Evolutionary conservation across 2,888 invertebrate genomes (phyloP), one percentile per base, ranked within the genome.

Genomic region (Minunthozetes semirufus): DNA sequence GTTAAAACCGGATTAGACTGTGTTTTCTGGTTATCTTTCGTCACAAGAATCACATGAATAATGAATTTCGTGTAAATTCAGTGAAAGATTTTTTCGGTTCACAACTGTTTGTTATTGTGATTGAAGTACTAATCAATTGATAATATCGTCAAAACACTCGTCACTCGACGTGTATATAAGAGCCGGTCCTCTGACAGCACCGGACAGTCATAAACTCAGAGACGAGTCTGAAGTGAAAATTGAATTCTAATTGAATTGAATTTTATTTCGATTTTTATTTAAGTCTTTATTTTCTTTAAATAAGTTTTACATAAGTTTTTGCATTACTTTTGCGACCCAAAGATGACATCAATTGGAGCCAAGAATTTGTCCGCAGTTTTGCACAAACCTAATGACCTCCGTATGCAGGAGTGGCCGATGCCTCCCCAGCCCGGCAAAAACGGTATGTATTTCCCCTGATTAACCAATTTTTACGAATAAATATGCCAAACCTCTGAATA

Each of bases 341-440:
- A 25, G 25, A 70, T 48, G 70, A 5, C 70, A 22, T 9, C 15
- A 27, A 63, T 38, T 0, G 25, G 27, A 38, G 3, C 33, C 33
- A 75, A 77, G 13, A 82, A 82, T 75, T 77, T 82, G 8, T 80
- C 81, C 2, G 81, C 81, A 9, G 80, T 82, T 38, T 78, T 82
- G 13, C 78, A 80, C 73, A 79, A 79, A 68, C 80, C 80, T 50
- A 79, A 78, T 50, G 81, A 82, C 74, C 76, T 82, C 1, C 76
- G 80, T 48, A 77, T 82, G 13, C 73, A 75, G 56, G 56, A 75
- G 15, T 38, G 68, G 15, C 76, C 76, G 25, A 48, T 76, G 33
- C 75, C 76, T 25, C 11, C 11, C 1, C 61, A 76, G 29, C 75
- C 75, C 9, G 76, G 73, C 25, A 68, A 68, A 13, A 75, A 76